These are phyloP conservation scores for Cryptotermes secundus DNA, from an alignment of 1,140 invertebrate genomes.

Conservation along the genomic window DNA sequence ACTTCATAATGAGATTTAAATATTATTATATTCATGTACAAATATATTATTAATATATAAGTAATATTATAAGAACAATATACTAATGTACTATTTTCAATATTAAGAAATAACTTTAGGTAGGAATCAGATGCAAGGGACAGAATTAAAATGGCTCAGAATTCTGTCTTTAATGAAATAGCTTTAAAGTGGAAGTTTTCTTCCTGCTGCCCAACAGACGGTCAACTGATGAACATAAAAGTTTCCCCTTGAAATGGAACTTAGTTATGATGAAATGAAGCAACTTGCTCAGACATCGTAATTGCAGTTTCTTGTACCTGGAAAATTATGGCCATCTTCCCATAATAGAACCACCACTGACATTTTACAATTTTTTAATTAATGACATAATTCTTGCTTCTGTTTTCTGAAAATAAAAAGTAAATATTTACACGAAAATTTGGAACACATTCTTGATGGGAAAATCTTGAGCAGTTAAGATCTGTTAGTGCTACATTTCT, in stretches of 20 bases:
- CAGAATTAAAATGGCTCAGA: neutral
- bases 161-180: constrained; percentile 12
- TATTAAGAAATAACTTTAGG: neutral
- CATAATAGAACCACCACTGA: neutral
- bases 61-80: neutral
- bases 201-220: neutral
- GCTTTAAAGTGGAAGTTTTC: neutral
- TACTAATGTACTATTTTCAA: constrained; percentile 18
- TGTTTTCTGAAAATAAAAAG: neutral
- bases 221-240: neutral
- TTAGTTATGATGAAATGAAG: neutral
- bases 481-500: neutral
- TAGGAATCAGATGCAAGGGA: neutral
- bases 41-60: constrained; percentile 1
- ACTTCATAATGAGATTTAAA: constrained; percentile 4
- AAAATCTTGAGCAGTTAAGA: neutral
- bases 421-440: constrained; percentile 3
- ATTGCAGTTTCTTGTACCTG: neutral
- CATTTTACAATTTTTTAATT: neutral
- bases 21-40: constrained; percentile 8
- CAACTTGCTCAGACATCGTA: neutral
- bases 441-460: neutral
- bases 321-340: neutral
- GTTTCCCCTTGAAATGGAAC: no score
- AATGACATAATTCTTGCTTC: neutral